These are phyloP conservation scores for Trachelus tabidus DNA, from an alignment of 2,888 invertebrate species.

Conservation along the genomic window DNA sequence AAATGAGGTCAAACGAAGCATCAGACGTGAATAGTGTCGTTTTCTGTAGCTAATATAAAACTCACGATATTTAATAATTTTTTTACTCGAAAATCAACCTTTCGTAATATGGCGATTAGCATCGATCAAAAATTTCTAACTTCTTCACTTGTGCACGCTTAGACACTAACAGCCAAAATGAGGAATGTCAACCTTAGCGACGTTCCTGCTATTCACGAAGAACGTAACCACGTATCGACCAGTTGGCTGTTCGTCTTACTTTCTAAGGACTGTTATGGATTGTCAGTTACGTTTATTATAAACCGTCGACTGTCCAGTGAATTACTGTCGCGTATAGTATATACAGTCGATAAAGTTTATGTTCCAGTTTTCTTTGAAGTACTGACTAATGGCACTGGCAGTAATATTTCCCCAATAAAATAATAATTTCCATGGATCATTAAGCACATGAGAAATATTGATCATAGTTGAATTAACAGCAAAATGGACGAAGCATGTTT, in stretches of 20 bases:
- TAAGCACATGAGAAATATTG: neutral
- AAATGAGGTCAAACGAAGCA: neutral
- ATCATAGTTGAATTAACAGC: neutral
- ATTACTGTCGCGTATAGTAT: neutral
- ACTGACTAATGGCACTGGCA: neutral
- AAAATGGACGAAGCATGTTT: neutral
- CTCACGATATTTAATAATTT: neutral
- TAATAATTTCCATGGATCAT: neutral
- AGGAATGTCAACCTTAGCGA: neutral
- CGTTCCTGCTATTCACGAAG: neutral
- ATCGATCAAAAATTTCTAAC: neutral
- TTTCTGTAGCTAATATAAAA: neutral
- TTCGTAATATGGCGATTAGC: neutral
- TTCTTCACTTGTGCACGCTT: neutral
- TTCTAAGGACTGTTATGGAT: conserved; percentile 31
- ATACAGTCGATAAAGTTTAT: neutral
- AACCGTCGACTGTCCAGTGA: neutral
- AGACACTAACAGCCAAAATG: neutral
- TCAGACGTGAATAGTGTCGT: neutral
- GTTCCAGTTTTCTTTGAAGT: neutral
- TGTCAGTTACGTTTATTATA: conserved; percentile 7
- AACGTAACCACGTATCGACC: neutral
- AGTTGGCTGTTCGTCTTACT: conserved; percentile 22
- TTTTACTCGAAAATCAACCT: neutral
- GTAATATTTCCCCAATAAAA: neutral